phyloP scores from a whole-genome alignment of 2,113 vertebrate genomes.

The Chloroceryle aenea region DNA sequence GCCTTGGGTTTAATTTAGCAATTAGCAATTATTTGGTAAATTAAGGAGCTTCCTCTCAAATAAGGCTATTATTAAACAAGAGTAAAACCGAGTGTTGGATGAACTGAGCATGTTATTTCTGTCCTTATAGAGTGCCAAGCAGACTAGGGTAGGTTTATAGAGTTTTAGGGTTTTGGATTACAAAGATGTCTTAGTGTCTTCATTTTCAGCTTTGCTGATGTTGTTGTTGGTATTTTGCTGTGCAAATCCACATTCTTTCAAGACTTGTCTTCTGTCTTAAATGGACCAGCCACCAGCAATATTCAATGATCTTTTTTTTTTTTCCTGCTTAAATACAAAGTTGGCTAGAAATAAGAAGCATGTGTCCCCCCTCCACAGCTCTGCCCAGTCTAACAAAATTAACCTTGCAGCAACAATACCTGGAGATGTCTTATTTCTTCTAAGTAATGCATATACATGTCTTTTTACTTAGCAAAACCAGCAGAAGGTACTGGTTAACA shows the following conservation, averaged over 20 bases:
- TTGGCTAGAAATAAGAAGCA: not conserved
- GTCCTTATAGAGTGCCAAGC: not conserved
- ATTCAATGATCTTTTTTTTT: not conserved
- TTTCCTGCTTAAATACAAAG: not conserved
- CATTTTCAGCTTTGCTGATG: not conserved
- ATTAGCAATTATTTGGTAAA: not conserved
- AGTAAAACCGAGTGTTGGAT: not conserved
- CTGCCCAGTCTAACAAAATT: not conserved
- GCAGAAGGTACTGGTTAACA: not conserved
- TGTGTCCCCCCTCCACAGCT: not conserved
- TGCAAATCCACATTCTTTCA: not conserved
- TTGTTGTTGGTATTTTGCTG: not conserved
- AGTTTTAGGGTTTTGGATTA: not conserved
- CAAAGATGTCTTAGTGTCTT: not conserved
- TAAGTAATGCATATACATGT: not conserved
- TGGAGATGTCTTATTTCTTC: not conserved
- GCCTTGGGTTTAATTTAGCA: not conserved
- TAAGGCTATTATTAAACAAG: not conserved
- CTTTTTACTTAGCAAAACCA: not conserved
- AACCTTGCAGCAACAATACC: not conserved
- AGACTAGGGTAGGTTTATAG: not conserved
- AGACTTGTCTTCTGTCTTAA: not conserved
- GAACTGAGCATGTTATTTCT: not conserved
- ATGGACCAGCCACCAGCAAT: not conserved
- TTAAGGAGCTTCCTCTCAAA: not conserved